phyloP scores from a whole-genome alignment of 2,113 vertebrate genomes.

The Scalopus aquaticus region DNA sequence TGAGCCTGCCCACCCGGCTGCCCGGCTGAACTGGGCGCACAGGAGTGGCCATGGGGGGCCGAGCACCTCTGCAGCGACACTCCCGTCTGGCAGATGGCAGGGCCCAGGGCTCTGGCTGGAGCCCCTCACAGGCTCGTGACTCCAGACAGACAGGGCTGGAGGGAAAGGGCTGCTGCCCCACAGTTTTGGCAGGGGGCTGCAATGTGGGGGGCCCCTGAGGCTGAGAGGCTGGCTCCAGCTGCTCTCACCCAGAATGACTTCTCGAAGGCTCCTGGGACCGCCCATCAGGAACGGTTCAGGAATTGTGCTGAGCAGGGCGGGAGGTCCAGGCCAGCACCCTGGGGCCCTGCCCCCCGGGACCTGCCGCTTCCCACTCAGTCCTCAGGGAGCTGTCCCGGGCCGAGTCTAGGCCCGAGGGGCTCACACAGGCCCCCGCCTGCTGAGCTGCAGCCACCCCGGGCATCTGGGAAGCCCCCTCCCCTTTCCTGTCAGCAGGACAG shows the following conservation, averaged over 20 bases:
- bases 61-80: no score
- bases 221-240: background rate
- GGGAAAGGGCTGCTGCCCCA: no score
- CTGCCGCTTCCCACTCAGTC: no score
- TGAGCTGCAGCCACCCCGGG: background rate
- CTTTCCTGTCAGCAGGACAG: no score
- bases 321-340: no score
- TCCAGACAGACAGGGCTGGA: no score
- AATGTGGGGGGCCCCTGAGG: rapidly evolving
- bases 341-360: no score
- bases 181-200: background rate
- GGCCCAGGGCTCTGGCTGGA: background rate
- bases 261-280: no score
- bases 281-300: no score
- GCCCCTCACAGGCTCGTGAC: no score
- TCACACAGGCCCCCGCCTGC: background rate
- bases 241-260: no score
- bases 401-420: background rate
- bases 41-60: rapidly evolving
- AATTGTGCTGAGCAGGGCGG: no score
- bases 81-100: background rate
- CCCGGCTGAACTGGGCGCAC: background rate
- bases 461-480: background rate
- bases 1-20: background rate
- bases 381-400: background rate